Percentiles rank a stretch among this genome's conserved stretches.
Conservation (phyloP, 2,113 vertebrate species). For the Todiramphus chloris region DNA sequence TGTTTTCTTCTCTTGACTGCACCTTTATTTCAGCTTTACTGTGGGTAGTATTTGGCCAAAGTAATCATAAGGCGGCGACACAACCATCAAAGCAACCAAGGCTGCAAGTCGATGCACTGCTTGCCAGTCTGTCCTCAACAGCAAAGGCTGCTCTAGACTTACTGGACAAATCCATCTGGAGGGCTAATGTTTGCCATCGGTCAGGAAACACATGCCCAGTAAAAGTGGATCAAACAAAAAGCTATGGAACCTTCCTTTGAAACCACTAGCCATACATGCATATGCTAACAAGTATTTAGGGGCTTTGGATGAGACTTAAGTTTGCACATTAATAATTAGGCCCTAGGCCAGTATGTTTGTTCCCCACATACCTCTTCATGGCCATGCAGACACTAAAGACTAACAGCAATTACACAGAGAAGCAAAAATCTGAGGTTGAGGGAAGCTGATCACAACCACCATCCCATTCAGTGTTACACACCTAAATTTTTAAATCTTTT, state of each 20-base stretch:
- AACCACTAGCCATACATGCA: neutral
- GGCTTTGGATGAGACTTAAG: neutral
- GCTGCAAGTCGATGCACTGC: neutral
- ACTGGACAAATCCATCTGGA: neutral
- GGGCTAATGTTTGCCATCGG: neutral
- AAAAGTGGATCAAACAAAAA: neutral
- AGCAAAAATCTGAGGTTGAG: neutral
- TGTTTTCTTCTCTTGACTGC: neutral
- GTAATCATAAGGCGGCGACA: neutral
- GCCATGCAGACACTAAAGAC: neutral
- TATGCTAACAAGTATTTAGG: neutral
- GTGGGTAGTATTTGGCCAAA: neutral
- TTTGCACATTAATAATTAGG: neutral
- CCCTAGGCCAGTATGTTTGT: neutral
- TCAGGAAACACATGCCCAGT: neutral
- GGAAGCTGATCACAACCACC: neutral
- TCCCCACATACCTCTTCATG: neutral
- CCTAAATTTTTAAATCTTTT: neutral
- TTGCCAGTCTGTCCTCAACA: neutral
- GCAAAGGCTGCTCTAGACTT: neutral
- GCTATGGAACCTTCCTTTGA: neutral
- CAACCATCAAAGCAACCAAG: neutral
- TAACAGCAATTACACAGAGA: neutral
- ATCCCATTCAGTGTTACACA: neutral
- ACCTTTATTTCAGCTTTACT: neutral